phyloP scores from a whole-genome alignment of 1,140 invertebrate species.

The Ectropis grisescens region DNA sequence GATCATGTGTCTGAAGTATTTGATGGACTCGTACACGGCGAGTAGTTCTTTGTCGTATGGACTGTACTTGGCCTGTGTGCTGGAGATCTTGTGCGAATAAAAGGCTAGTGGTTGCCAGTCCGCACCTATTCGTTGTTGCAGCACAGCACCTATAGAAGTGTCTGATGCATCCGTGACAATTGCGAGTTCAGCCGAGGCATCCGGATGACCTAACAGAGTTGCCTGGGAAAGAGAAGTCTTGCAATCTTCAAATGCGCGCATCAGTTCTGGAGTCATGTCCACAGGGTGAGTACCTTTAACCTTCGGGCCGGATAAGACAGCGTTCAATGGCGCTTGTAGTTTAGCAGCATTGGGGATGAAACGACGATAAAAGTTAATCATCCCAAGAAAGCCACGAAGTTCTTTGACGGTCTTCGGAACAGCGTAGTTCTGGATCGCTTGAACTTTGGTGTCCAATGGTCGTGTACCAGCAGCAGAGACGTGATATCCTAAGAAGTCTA shows the following conservation, averaged over 20 bases:
- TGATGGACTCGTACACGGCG: conserved; percentile 47
- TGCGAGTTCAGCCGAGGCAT: conserved; percentile 8
- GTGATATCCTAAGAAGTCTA: conserved; percentile 8
- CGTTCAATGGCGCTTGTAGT: conserved; percentile 9
- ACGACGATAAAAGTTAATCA: conserved; percentile 12
- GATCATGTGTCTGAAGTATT: conserved; percentile 47
- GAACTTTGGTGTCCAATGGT: conserved; percentile 1
- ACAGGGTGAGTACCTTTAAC: conserved; percentile 6
- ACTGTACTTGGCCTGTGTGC: conserved; percentile 27
- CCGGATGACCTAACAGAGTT: conserved; percentile 23
- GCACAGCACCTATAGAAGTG: conserved; percentile 29
- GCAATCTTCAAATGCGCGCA: conserved; percentile 25
- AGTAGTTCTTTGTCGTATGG: conserved; percentile 32
- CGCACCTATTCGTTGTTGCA: conserved; percentile 29
- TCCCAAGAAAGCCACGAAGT: conserved; percentile 11
- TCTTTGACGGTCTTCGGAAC: conserved; percentile 5
- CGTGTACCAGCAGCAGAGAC: conserved; percentile 5
- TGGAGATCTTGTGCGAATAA: conserved; percentile 34
- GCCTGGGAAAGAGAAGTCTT: conserved; percentile 37
- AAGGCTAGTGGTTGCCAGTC: conserved; percentile 38
- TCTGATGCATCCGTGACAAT: conserved; percentile 41
- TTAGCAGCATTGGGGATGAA: conserved; percentile 11
- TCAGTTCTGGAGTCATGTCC: conserved; percentile 7
- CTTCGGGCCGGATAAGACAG: neutral
- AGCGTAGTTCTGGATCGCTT: conserved; percentile 2